These are phyloP conservation scores for Lerista edwardsae DNA, from an alignment of 2,797 vertebrate species.

Conservation along the genomic window DNA sequence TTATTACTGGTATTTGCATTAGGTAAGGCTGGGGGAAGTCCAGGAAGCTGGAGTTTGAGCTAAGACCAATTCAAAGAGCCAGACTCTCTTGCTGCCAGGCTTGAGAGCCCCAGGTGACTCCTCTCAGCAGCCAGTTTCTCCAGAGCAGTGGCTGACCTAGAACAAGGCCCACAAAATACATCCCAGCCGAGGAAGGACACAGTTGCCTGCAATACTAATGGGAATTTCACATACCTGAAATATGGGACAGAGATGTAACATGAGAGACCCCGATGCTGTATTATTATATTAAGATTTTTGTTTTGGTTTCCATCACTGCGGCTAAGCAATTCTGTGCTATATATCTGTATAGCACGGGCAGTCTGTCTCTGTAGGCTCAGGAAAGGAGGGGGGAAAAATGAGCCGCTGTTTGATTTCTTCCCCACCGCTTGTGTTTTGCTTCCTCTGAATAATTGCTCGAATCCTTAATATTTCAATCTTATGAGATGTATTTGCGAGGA, in stretches of 20 bases:
- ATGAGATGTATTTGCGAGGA: conserved; percentile 68
- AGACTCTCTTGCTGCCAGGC: background rate
- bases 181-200: conserved; percentile 49
- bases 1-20: background rate
- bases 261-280: conserved; percentile 62
- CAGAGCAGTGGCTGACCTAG: conserved; percentile 44
- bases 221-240: conserved; percentile 55
- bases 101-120: conserved; percentile 35
- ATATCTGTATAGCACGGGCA: conserved; percentile 67
- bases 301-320: conserved; percentile 66
- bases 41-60: background rate
- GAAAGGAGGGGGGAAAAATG: conserved; percentile 56
- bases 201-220: conserved; percentile 43
- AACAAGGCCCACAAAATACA: conserved; percentile 53
- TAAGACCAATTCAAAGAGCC: background rate
- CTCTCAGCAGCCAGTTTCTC: conserved; percentile 42
- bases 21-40: background rate
- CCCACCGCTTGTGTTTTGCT: conserved; percentile 69
- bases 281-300: conserved; percentile 66
- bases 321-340: conserved; percentile 70
- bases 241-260: conserved; percentile 64
- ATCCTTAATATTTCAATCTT: conserved; percentile 72
- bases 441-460: conserved; percentile 69
- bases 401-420: conserved; percentile 67
- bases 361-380: conserved; percentile 57